Evolutionary conservation across 2,888 invertebrate genomes (phyloP), one percentile per base, ranked within the genome.

Genomic region (Stenodera caucasica): DNA sequence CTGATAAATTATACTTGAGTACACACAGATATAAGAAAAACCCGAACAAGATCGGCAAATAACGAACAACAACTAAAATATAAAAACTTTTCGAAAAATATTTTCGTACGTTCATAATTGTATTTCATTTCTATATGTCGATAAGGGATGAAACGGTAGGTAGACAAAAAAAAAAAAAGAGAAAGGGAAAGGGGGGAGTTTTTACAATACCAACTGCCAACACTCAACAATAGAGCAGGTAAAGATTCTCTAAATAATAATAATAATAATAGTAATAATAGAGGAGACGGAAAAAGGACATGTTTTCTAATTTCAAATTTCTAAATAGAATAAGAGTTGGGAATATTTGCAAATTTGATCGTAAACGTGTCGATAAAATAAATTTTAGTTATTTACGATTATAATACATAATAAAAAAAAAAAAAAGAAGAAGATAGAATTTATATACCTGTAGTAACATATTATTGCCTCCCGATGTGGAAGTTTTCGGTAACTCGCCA

Each of bases 361-460:
- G n/a, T n/a, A n/a, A n/a, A n/a, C n/a, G n/a, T n/a, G n/a, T n/a
- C n/a, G n/a, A n/a, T n/a, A n/a, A n/a, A n/a, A n/a, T n/a, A n/a
- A n/a, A n/a, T n/a, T n/a, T n/a, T n/a, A n/a, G n/a, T n/a, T n/a
- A n/a, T n/a, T n/a, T n/a, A n/a, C n/a, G n/a, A n/a, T n/a, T n/a
- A n/a, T n/a, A n/a, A n/a, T n/a, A n/a, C n/a, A n/a, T n/a, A n/a
- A n/a, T n/a, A n/a, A n/a, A n/a, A n/a, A n/a, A n/a, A n/a, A n/a
- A n/a, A n/a, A n/a, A n/a, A n/a, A n/a, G n/a, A n/a, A n/a, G n/a
- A n/a, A 49, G 33, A 52, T 6, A 32, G 7, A n/a, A n/a, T n/a
- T n/a, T 29, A 72, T 74, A 82, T 78, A 89, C 89, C 85, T 86
- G 84, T 65, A 88, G 81, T 69, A 90, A 82, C 84, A 88, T 89